Percentiles rank a stretch among this genome's conserved stretches.
These are phyloP conservation scores for Xiphophorus maculatus DNA, from an alignment of 2,113 vertebrate species.

Conservation along the genomic window DNA sequence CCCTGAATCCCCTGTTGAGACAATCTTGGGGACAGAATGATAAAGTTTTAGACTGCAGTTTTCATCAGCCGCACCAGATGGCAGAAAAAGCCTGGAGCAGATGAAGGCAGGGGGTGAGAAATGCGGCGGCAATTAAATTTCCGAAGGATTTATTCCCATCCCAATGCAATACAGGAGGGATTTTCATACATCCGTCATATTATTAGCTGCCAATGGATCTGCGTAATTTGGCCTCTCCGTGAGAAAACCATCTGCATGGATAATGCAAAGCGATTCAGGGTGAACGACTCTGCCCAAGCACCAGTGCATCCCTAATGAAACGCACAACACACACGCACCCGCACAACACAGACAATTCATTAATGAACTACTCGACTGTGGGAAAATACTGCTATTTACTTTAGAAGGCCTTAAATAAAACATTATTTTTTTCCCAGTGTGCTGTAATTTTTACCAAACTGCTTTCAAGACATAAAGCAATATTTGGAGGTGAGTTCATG, in stretches of 20 bases:
- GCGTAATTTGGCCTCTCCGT: constrained; percentile 61
- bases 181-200: constrained; percentile 65
- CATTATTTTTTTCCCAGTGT: constrained; percentile 18
- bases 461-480: not conserved
- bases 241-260: constrained; percentile 65
- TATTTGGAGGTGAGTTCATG: constrained; percentile 1
- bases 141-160: constrained; percentile 59
- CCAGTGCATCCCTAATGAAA: constrained; percentile 53
- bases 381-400: constrained; percentile 35
- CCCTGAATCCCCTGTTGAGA: constrained; percentile 11
- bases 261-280: constrained; percentile 55
- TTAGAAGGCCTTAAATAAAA: constrained; percentile 31
- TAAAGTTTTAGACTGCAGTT: constrained; percentile 70
- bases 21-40: constrained; percentile 41
- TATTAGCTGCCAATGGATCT: constrained; percentile 65
- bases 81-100: constrained; percentile 74
- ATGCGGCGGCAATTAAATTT: constrained; percentile 57
- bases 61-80: constrained; percentile 71
- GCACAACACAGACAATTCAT: constrained; percentile 43
- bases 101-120: not conserved
- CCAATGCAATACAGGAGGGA: constrained; percentile 46
- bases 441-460: not conserved
- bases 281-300: constrained; percentile 39
- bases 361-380: constrained; percentile 45
- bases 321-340: constrained; percentile 38